A percentile compares a stretch with the other conserved stretches of the same genome.
Evolutionary conservation across 2,797 vertebrate species (phyloP).

Genomic region (Mionectes olivaceus): DNA sequence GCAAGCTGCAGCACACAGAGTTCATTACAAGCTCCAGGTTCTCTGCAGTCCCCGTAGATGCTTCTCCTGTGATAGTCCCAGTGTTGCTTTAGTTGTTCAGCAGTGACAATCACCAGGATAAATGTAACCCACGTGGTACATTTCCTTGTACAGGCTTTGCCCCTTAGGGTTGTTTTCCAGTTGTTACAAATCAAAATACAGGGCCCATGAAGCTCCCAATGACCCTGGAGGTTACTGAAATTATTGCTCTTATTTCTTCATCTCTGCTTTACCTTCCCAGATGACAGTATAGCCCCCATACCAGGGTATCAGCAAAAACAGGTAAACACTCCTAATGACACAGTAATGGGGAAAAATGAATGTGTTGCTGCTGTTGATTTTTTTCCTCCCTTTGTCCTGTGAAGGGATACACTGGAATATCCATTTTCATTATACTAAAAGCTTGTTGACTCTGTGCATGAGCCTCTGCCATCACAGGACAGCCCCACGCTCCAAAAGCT

Average conservation of each 20-base stretch:
- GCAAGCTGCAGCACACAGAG: not conserved
- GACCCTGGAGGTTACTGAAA: not conserved
- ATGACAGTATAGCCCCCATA: not conserved
- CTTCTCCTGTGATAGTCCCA: not conserved
- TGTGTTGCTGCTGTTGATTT: not conserved
- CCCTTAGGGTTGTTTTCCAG: not conserved
- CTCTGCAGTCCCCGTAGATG: not conserved
- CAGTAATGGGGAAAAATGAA: not conserved
- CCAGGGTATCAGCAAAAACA: not conserved
- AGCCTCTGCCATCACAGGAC: not conserved
- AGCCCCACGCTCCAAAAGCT: accelerated
- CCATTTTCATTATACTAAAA: not conserved
- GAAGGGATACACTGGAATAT: not conserved
- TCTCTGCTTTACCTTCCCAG: not conserved
- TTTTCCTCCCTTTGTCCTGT: not conserved
- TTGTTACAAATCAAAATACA: not conserved
- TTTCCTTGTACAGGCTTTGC: not conserved
- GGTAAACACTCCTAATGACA: not conserved
- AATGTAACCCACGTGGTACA: not conserved
- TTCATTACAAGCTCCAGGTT: not conserved
- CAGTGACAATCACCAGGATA: not conserved
- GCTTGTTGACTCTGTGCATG: accelerated
- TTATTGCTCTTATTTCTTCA: not conserved
- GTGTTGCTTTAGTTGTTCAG: not conserved
- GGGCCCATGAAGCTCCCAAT: not conserved